A percentile compares a stretch with the other conserved stretches of the same genome.
phyloP scores from a whole-genome alignment of 1,140 invertebrate genomes.

The Ruditapes philippinarum region DNA sequence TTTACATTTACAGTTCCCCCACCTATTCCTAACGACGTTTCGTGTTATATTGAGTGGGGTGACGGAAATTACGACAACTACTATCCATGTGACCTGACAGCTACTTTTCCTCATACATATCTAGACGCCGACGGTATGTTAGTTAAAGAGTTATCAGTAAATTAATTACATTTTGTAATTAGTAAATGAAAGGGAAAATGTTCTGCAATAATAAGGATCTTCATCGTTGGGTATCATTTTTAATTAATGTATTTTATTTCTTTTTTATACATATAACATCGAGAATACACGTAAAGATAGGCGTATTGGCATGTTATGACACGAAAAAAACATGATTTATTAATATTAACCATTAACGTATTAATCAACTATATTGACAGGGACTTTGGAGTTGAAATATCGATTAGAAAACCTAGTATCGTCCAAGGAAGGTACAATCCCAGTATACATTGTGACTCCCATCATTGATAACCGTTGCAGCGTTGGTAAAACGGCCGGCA shows the following conservation, averaged over 20 bases:
- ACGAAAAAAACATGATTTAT: too few relatives aligned
- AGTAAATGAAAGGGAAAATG: not conserved
- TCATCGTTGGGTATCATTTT: not conserved
- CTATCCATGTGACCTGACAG: not conserved
- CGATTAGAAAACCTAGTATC: constrained; percentile 9
- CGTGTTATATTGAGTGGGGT: not conserved
- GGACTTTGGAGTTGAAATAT: constrained; percentile 1
- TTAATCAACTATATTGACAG: too few relatives aligned
- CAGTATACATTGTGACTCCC: constrained; percentile 38
- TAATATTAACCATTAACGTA: too few relatives aligned
- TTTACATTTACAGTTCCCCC: constrained; percentile 3
- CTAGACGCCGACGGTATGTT: constrained; percentile 39
- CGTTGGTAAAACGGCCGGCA: not conserved
- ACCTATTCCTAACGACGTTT: constrained; percentile 6
- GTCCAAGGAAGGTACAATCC: not conserved
- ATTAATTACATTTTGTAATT: not conserved
- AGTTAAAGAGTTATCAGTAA: not conserved
- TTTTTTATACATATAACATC: too few relatives aligned
- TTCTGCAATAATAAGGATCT: not conserved
- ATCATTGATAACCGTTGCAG: constrained; percentile 18
- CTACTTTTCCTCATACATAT: not conserved
- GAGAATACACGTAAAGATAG: too few relatives aligned
- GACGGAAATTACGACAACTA: constrained; percentile 11
- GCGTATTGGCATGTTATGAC: too few relatives aligned
- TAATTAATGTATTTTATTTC: too few relatives aligned